phyloP scores from a whole-genome alignment of 37 sponge, comb jelly and placozoan genomes.

The Amphimedon queenslandica region DNA sequence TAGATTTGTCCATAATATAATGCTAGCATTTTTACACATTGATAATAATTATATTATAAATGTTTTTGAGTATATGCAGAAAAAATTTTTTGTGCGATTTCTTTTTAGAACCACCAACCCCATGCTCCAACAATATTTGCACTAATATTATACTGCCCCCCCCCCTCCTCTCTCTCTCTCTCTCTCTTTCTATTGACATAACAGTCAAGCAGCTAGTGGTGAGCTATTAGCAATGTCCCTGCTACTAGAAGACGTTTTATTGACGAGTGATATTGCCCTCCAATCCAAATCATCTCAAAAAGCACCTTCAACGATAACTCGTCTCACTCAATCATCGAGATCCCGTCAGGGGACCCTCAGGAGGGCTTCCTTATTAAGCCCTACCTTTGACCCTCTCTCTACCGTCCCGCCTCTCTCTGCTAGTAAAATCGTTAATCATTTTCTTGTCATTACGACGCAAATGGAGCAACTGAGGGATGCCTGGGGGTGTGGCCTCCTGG shows the following conservation, averaged over 20 bases:
- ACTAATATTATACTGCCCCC: background rate
- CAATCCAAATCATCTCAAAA: background rate
- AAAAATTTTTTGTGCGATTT: no score
- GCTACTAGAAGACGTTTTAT: constrained; percentile 50
- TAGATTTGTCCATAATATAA: no score
- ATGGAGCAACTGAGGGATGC: constrained; percentile 35
- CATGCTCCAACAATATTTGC: background rate
- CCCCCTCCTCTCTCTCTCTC: constrained; percentile 16
- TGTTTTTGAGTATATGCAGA: no score
- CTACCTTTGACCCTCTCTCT: background rate
- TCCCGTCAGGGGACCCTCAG: background rate
- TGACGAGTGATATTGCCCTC: constrained; percentile 1
- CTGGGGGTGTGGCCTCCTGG: constrained; percentile 37
- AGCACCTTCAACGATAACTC: background rate
- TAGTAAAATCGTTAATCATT: constrained; percentile 10
- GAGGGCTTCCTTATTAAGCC: background rate
- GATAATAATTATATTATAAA: no score
- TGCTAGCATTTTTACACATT: no score
- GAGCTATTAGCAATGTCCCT: constrained; percentile 57
- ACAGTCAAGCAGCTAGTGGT: constrained; percentile 21
- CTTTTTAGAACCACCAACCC: background rate
- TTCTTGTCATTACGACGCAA: constrained; percentile 26
- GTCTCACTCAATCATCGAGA: background rate
- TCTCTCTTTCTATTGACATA: background rate
- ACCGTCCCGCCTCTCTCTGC: constrained; percentile 10